phyloP scores from a whole-genome alignment of 2,113 vertebrate species.

The Trogon surrucura region DNA sequence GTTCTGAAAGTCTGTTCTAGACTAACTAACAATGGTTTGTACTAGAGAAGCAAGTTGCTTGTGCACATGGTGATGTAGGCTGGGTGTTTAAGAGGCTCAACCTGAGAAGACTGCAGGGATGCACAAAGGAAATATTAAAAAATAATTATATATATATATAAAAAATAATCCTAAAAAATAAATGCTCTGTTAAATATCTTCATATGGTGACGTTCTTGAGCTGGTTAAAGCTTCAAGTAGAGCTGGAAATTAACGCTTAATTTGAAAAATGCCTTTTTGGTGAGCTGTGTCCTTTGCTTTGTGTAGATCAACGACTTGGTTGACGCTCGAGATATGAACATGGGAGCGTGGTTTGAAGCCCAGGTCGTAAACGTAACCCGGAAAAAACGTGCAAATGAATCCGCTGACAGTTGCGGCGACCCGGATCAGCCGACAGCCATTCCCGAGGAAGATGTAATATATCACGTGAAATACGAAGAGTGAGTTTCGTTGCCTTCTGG shows the following conservation, averaged over 20 bases:
- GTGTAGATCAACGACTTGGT: slow-evolving; percentile 89
- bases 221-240: not conserved
- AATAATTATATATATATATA: no score
- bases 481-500: slow-evolving; percentile 73
- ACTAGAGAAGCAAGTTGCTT: not conserved
- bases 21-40: not conserved
- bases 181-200: not conserved
- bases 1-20: not conserved
- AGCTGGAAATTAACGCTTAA: not conserved
- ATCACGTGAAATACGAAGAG: slow-evolving; percentile 97
- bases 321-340: slow-evolving; percentile 90
- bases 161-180: no score
- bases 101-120: not conserved
- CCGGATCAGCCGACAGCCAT: not conserved
- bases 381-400: slow-evolving; percentile 17
- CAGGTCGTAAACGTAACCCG: slow-evolving; percentile 86
- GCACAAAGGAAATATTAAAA: not conserved
- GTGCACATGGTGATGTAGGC: not conserved
- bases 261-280: not conserved
- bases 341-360: slow-evolving; percentile 98
- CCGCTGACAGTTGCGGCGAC: slow-evolving; percentile 13
- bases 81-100: not conserved
- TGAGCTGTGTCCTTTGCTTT: not conserved
- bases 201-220: not conserved
- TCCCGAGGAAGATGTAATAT: slow-evolving; percentile 76